Evolutionary conservation across 2,797 vertebrate species (phyloP).

Genomic region (Eidolon dupreanum): DNA sequence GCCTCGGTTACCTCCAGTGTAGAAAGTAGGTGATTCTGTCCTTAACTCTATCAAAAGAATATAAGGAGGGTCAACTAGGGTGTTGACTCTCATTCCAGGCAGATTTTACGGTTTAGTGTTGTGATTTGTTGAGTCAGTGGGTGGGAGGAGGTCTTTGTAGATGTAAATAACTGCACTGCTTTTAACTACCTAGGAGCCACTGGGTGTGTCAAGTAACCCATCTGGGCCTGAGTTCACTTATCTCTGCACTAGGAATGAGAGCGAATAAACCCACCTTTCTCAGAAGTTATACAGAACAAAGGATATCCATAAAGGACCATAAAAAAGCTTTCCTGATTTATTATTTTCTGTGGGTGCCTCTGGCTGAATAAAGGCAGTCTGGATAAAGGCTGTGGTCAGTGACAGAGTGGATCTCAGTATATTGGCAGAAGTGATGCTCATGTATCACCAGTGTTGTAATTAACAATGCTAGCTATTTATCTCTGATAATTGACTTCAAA

Average conservation of each 20-base stretch:
- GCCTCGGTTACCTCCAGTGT: background rate
- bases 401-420: background rate
- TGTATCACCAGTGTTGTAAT: background rate
- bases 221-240: background rate
- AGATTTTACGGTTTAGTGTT: background rate
- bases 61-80: background rate
- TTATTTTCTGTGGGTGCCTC: background rate
- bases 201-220: background rate
- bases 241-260: background rate
- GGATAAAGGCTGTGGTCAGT: background rate
- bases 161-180: background rate
- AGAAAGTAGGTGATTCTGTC: background rate
- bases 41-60: background rate
- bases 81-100: background rate
- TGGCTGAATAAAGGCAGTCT: background rate
- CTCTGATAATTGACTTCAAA: constrained; percentile 30
- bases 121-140: background rate
- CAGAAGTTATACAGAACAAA: background rate
- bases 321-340: background rate
- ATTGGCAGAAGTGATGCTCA: background rate
- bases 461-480: constrained; percentile 45
- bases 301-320: background rate
- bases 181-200: background rate
- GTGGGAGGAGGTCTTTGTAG: background rate
- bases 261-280: background rate